phyloP scores from a whole-genome alignment of 2,113 vertebrate species.

The Thermophis baileyi region DNA sequence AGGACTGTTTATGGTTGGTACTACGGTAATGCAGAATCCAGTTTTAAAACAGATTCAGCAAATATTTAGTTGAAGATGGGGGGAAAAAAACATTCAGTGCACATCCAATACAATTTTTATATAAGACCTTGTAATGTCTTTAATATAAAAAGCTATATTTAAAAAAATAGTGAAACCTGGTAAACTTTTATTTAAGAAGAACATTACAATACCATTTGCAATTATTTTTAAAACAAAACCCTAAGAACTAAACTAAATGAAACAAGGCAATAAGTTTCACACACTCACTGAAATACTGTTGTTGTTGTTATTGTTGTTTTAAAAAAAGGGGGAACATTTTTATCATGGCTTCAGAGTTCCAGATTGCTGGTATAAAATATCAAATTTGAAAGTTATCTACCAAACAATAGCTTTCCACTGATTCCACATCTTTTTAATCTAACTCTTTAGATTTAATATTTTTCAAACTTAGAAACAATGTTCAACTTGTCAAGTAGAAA shows the following conservation, averaged over 20 bases:
- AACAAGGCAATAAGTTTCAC: slow-evolving; percentile 28
- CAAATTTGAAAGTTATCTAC: slow-evolving; percentile 64
- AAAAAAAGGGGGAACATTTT: slow-evolving; percentile 53
- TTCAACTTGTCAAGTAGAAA: slow-evolving; percentile 63
- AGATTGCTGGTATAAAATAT: slow-evolving; percentile 65
- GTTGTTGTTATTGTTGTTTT: slow-evolving; percentile 12
- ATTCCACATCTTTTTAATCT: slow-evolving; percentile 62
- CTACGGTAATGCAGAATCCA: slow-evolving; percentile 40
- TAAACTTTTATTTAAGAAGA: slow-evolving; percentile 51
- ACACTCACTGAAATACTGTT: slow-evolving; percentile 51
- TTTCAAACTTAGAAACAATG: slow-evolving; percentile 62
- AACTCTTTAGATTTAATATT: slow-evolving; percentile 65
- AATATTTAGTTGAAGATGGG: slow-evolving; percentile 31
- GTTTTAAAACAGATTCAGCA: slow-evolving; percentile 45
- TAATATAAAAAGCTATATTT: slow-evolving; percentile 50
- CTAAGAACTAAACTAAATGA: slow-evolving; percentile 62
- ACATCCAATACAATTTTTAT: slow-evolving; percentile 55
- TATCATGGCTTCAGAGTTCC: slow-evolving; percentile 58
- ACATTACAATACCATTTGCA: slow-evolving; percentile 54
- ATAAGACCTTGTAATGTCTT: slow-evolving; percentile 45
- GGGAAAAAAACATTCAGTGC: slow-evolving; percentile 1
- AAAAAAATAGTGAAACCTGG: slow-evolving; percentile 56
- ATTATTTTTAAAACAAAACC: slow-evolving; percentile 54
- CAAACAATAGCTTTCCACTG: slow-evolving; percentile 71
- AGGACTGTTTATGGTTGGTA: slow-evolving; percentile 39